A percentile compares a stretch with the other conserved stretches of the same genome.
Evolutionary conservation across 2,888 invertebrate species (phyloP).

Genomic region (Euphydryas editha): DNA sequence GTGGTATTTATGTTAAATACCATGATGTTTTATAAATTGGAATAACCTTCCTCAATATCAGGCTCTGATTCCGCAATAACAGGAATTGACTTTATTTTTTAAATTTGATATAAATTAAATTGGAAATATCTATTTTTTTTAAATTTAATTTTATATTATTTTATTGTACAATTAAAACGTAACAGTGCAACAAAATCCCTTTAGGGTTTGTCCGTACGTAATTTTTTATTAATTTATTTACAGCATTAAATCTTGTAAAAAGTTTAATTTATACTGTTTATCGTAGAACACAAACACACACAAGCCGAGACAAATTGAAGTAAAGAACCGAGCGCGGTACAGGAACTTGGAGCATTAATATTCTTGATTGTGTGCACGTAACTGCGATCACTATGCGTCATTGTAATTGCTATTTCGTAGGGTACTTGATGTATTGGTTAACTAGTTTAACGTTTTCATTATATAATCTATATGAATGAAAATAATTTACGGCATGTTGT

Average conservation of each 20-base stretch:
- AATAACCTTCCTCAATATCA: no score
- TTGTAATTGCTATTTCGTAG: slow-evolving; percentile 11
- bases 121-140: no score
- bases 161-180: no score
- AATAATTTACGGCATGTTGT: no score
- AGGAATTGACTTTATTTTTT: no score
- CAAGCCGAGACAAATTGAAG: slow-evolving; percentile 8
- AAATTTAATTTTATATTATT: no score
- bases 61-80: no score
- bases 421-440: slow-evolving; percentile 5
- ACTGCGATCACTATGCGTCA: slow-evolving; percentile 10
- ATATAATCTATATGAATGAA: not conserved
- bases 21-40: no score
- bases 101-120: no score
- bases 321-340: slow-evolving; percentile 1
- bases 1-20: no score
- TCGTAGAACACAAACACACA: slow-evolving; percentile 2
- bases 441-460: not conserved
- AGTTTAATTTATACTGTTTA: not conserved
- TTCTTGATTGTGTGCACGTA: slow-evolving; percentile 20
- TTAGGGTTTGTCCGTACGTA: not conserved
- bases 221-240: not conserved
- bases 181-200: no score
- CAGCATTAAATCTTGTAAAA: not conserved
- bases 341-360: slow-evolving; percentile 16